These are phyloP conservation scores for Alectoris magna DNA, from an alignment of 2,797 vertebrate genomes.

Conservation along the genomic window DNA sequence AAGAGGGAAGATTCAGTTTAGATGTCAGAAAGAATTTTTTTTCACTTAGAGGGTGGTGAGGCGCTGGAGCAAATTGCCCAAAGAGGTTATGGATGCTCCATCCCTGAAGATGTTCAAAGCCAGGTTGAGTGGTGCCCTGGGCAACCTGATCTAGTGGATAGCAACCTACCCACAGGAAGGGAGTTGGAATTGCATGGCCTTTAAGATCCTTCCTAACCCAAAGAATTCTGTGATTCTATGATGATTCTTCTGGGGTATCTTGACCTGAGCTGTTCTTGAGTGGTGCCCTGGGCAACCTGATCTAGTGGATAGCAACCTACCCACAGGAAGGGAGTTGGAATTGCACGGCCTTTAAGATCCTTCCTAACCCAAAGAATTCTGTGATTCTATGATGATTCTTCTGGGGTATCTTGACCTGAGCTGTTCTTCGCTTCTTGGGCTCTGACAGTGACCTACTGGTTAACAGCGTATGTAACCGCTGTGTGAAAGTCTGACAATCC, in stretches of 20 bases:
- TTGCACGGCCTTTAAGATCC: neutral
- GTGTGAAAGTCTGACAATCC: neutral
- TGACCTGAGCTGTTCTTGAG: neutral
- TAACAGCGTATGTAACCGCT: neutral
- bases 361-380: neutral
- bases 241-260: neutral
- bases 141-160: neutral
- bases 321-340: neutral
- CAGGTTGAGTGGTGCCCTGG: neutral
- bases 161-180: neutral
- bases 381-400: neutral
- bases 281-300: neutral
- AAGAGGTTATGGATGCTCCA: too few species aligned
- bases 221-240: neutral
- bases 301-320: neutral
- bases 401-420: neutral
- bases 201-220: neutral
- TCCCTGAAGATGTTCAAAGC: neutral
- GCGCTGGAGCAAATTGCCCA: too few species aligned
- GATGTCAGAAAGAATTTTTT: too few species aligned
- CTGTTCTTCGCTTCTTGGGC: neutral
- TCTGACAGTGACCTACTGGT: neutral
- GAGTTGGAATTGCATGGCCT: neutral
- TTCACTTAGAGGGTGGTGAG: too few species aligned
- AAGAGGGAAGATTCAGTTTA: too few species aligned